Evolutionary conservation across 2,888 invertebrate genomes (phyloP), one percentile per base, ranked within the genome.

Genomic region (Acrobasis consociella): DNA sequence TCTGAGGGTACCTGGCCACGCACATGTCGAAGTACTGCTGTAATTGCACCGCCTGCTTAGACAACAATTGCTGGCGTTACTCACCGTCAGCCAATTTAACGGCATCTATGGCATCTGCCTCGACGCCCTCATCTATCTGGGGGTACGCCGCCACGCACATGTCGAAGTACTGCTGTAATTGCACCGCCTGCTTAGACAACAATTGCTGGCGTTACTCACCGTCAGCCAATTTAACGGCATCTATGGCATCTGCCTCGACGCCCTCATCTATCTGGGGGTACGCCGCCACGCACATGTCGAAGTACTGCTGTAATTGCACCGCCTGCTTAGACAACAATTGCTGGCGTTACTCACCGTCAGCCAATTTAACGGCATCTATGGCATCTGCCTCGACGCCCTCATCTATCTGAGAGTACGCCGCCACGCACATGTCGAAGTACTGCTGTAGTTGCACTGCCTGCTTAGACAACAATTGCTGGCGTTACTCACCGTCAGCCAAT

Each of bases 1-100:
- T 83, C 71, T 85, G 83, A 0, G 89, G 88, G 68, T 81, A 85
- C 0, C 81, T 65, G 0, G 82, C 71, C 50, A 85, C 78, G 64
- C 88, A 89, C 76, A 94, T 94, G 85, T 98, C 98, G 85, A 97
- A 97, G 87, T 97, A 98, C 80, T 96, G 95, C 85, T 99, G 99
- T 66, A 99, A 83, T 10, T 97, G 97, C 73, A 97, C 96, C 62
- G 99, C 96, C 86, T 99, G 99, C 64, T 96, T 95, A 69, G 96
- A 96, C 39, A 99, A 93, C 74, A 99, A 96, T 81, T 99, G 10
- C 10, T 1, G 8, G 9, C 1, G 8, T 5, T 39, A 39, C 39
- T 46, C n/a, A 59, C 49, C 49, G 37, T 59, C 37, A 49, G 49
- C 49, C 60, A 89, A 74, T 71, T 85, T 83, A 13, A 89, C 89